Evolutionary conservation across 2,113 vertebrate genomes (phyloP).

Genomic region (Chitala chitala): DNA sequence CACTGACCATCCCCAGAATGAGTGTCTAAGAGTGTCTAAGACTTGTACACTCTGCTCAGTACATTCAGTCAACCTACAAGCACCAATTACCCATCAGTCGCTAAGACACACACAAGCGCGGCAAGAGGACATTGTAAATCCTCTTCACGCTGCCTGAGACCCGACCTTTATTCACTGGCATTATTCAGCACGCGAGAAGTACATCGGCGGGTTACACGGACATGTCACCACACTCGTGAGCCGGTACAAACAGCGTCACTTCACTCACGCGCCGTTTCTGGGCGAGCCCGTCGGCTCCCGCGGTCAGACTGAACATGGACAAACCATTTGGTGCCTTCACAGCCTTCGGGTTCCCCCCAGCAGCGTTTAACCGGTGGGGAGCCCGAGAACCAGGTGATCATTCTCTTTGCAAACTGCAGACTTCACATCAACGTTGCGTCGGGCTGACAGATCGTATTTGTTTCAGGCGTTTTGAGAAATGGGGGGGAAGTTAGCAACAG

Average conservation of each 20-base stretch:
- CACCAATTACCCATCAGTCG: too few relatives aligned
- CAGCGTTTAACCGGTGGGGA: background rate
- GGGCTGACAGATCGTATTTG: background rate
- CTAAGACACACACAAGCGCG: background rate
- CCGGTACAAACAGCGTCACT: too few relatives aligned
- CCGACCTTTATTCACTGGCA: background rate
- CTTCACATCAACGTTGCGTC: background rate
- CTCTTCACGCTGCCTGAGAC: background rate
- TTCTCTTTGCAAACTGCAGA: background rate
- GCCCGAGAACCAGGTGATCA: background rate
- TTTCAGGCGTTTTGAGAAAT: background rate
- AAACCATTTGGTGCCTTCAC: background rate
- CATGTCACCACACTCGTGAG: too few relatives aligned
- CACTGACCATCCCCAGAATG: too few relatives aligned
- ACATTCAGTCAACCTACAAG: background rate
- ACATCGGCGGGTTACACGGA: too few relatives aligned
- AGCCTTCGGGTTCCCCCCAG: background rate
- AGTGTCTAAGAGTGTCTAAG: too few relatives aligned
- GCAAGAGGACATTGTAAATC: background rate
- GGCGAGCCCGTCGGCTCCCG: too few relatives aligned
- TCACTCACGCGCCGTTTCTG: too few relatives aligned
- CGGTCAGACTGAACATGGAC: conserved; percentile 9
- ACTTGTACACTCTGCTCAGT: background rate
- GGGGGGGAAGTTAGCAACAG: background rate
- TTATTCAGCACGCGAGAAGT: background rate